Evolutionary conservation across 1,140 invertebrate genomes (phyloP).

Genomic region (Penaeus indicus): DNA sequence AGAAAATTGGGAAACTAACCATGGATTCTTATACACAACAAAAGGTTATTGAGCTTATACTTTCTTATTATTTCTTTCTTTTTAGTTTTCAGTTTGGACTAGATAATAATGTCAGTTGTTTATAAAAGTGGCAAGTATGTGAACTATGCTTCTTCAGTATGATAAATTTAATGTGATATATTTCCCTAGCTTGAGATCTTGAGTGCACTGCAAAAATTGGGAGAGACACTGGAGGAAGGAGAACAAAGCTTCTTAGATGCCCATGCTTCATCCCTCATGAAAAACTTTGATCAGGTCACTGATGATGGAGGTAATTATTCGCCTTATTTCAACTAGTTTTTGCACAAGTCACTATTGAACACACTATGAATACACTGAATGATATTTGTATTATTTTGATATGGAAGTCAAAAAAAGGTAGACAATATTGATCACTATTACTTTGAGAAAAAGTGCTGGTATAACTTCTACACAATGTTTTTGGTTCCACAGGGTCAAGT

Average conservation of each 20-base stretch:
- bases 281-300: constrained; percentile 75
- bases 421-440: too few relatives aligned
- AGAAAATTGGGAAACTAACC: constrained; percentile 73
- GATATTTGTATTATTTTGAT: too few relatives aligned
- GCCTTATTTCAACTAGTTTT: not conserved
- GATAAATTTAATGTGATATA: not conserved
- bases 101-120: not conserved
- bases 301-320: constrained; percentile 70
- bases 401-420: too few relatives aligned
- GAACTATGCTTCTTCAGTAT: too few relatives aligned
- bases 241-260: constrained; percentile 77
- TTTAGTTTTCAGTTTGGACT: constrained; percentile 22
- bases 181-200: constrained; percentile 77
- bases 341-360: not conserved
- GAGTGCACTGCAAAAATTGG: constrained; percentile 79
- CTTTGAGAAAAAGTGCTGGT: too few relatives aligned
- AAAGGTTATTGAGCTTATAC: constrained; percentile 45
- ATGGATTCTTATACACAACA: constrained; percentile 67
- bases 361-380: too few relatives aligned
- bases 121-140: too few relatives aligned
- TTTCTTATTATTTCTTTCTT: not conserved
- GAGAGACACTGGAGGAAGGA: constrained; percentile 75
- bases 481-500: constrained; percentile 22
- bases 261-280: constrained; percentile 72
- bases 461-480: not conserved